Base-by-base conservation (phyloP, 1,140 invertebrate genomes). In the Atta cephalotes region DNA sequence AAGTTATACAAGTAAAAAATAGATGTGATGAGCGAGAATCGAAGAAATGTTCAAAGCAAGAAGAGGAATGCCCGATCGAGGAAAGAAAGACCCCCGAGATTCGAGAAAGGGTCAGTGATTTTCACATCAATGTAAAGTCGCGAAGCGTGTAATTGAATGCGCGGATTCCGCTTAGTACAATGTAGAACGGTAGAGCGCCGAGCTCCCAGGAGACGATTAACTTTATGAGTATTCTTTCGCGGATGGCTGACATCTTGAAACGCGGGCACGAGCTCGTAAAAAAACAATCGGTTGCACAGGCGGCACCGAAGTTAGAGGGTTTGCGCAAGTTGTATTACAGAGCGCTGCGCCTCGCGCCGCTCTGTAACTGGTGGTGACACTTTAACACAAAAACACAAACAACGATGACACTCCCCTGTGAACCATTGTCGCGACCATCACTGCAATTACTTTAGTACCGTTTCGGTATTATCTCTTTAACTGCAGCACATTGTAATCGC, bases 141-240 rank as follows among this genome's bases (percentile, higher is more conserved):
- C 25, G 35, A 14, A 63, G 58, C 78, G 79, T 79, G 60, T 86
- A 86, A 86, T 86, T 86, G 80, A 86, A 86, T 70, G 74, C 79
- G 25, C 76, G 39, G 21, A 58, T 71, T 81, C 51, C 66, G 51
- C 21, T 79, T 79, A 79, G 35, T 14, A 16, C 12, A 28, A 79
- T 51, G 16, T 39, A 16, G 62, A 66, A 79, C 45, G 77, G 45
- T 25, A 16, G 28, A 35, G 12, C 39, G 12, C 28, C 25, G 16
- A n/a, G 12, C 39, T 65, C 56, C 60, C 77, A 66, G 45, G 14
- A 39, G 35, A 51, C 39, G 68, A 85, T 85, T 85, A 63, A 85
- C 80, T 87, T 85, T 87, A 87, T 65, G 79, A 35, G 78, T 18
- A 85, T 72, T 85, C 49, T 85, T 72, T 85, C 31, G 65, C 53